phyloP scores from a whole-genome alignment of 2,797 vertebrate genomes.

The Babyrousa celebensis region DNA sequence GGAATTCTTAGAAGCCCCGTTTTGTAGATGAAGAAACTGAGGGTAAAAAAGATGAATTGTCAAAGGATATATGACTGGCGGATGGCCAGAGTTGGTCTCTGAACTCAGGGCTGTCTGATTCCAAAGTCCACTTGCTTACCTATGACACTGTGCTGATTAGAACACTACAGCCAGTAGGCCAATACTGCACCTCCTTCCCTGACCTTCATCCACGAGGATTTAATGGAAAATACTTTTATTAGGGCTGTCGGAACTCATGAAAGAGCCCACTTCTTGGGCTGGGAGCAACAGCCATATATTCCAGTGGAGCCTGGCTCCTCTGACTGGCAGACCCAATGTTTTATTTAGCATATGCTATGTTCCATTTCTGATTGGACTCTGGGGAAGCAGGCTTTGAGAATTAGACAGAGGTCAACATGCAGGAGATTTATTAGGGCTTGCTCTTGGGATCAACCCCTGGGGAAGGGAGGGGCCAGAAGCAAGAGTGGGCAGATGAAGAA shows the following conservation, averaged over 20 bases:
- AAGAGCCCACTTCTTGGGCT: background rate
- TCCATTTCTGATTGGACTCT: background rate
- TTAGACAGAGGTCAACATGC: background rate
- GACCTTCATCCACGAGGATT: conserved; percentile 15
- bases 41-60: background rate
- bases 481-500: background rate
- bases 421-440: conserved; percentile 32
- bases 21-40: conserved; percentile 52
- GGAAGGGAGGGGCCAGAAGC: background rate
- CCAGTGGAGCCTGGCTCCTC: background rate
- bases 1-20: conserved; percentile 40
- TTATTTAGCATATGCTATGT: conserved; percentile 55
- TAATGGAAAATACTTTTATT: conserved; percentile 57
- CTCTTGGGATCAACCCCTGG: background rate
- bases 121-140: conserved; percentile 28
- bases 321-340: background rate
- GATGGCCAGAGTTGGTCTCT: conserved; percentile 16
- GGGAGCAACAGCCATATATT: background rate
- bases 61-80: background rate
- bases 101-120: conserved; percentile 26
- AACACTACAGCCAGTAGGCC: background rate
- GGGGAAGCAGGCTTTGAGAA: background rate
- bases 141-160: background rate
- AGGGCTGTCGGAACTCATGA: background rate
- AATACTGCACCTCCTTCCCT: background rate